A percentile compares a stretch with the other conserved stretches of the same genome.
These are phyloP conservation scores for Phalacrocorax pelagicus DNA, from an alignment of 2,113 vertebrate species.

Conservation along the genomic window DNA sequence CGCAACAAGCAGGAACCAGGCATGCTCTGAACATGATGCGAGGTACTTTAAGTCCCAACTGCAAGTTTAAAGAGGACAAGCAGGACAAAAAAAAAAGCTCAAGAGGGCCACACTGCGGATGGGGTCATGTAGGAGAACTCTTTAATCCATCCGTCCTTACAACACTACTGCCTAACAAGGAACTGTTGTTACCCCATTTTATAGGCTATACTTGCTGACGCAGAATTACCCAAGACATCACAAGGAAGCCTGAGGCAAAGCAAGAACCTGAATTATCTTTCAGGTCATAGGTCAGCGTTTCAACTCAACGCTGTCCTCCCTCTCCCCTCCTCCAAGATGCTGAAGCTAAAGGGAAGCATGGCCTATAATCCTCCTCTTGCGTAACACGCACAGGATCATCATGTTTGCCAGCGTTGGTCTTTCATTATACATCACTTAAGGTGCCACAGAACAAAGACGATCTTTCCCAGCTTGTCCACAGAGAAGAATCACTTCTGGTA, in stretches of 20 bases:
- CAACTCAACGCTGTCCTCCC: neutral
- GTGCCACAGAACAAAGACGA: neutral
- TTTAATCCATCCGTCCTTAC: neutral
- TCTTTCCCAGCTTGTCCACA: neutral
- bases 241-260: neutral
- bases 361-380: neutral
- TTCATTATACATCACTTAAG: neutral
- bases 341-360: neutral
- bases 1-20: neutral
- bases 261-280: neutral
- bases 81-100: too few relatives aligned
- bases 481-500: neutral
- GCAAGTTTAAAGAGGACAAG: neutral
- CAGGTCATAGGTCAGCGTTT: neutral
- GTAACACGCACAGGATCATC: neutral
- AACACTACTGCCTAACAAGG: neutral
- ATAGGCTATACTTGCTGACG: neutral
- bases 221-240: neutral
- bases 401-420: neutral
- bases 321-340: neutral
- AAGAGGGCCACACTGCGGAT: rapidly evolving
- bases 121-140: neutral
- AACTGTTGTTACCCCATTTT: neutral
- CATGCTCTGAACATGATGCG: rapidly evolving
- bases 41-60: neutral